These are phyloP conservation scores for Gobionotothen gibberifrons DNA, from an alignment of 2,797 vertebrate species.

Conservation along the genomic window DNA sequence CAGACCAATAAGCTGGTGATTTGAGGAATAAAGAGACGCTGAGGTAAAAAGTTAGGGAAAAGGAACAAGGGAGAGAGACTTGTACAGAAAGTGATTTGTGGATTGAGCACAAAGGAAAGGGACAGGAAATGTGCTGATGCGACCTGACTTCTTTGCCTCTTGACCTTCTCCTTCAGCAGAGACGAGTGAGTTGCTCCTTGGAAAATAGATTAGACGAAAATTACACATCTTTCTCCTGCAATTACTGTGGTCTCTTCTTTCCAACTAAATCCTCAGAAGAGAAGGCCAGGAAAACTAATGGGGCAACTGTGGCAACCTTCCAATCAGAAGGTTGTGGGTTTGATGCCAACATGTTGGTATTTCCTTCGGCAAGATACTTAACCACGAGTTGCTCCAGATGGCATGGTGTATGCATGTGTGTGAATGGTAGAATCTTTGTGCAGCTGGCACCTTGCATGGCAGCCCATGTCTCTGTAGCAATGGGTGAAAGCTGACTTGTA, in stretches of 20 bases:
- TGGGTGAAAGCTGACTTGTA: no score
- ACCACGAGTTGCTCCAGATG: no score
- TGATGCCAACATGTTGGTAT: no score
- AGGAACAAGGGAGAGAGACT: neutral
- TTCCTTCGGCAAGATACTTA: no score
- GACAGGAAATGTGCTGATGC: constrained; percentile 20
- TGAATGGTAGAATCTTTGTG: no score
- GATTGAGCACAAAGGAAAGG: constrained; percentile 4
- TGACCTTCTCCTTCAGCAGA: constrained; percentile 35
- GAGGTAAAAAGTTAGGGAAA: neutral
- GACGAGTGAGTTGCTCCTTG: constrained; percentile 14
- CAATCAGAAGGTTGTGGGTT: no score
- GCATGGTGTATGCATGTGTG: no score
- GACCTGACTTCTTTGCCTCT: constrained; percentile 5
- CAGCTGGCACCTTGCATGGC: no score
- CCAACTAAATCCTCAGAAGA: constrained; percentile 1
- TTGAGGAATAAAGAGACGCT: constrained; percentile 23
- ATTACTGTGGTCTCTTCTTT: neutral
- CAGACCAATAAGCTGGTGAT: constrained; percentile 4
- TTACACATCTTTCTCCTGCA: constrained; percentile 24
- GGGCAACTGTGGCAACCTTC: no score
- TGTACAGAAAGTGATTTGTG: neutral
- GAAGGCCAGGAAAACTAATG: no score
- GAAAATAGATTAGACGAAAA: constrained; percentile 46
- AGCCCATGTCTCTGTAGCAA: no score